A percentile compares a stretch with the other conserved stretches of the same genome.
These are phyloP conservation scores for Xestia xanthographa DNA, from an alignment of 2,888 invertebrate genomes.

Conservation along the genomic window DNA sequence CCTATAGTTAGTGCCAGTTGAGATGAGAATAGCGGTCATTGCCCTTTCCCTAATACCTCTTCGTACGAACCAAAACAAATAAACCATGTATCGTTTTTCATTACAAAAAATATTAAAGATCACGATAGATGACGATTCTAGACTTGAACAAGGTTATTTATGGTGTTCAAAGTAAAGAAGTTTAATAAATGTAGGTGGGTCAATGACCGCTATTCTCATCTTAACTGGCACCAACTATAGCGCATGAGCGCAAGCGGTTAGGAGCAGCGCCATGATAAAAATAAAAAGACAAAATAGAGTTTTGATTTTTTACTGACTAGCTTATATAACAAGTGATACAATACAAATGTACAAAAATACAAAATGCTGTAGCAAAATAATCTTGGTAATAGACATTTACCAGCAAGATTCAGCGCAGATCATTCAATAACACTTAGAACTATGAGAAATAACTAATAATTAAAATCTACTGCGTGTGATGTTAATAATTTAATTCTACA, in stretches of 20 bases:
- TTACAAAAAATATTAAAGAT: too few relatives aligned
- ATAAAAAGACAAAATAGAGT: conserved; percentile 61
- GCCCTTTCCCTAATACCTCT: too few relatives aligned
- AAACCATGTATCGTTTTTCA: too few relatives aligned
- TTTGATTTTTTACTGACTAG: conserved; percentile 84
- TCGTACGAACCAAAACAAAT: too few relatives aligned
- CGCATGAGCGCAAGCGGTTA: neutral
- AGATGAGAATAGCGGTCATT: too few relatives aligned
- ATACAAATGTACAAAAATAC: conserved; percentile 85
- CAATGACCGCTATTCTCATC: too few relatives aligned
- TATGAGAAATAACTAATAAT: conserved; percentile 62
- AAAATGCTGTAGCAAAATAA: conserved; percentile 71
- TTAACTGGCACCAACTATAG: neutral
- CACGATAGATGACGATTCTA: too few relatives aligned
- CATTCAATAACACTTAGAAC: conserved; percentile 56
- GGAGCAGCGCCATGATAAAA: neutral
- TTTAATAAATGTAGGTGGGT: too few relatives aligned
- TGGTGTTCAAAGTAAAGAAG: too few relatives aligned
- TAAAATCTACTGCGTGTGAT: conserved; percentile 70
- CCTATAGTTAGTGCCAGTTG: too few relatives aligned
- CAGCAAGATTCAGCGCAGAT: conserved; percentile 62
- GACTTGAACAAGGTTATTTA: too few relatives aligned
- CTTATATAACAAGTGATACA: conserved; percentile 73
- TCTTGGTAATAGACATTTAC: conserved; percentile 52
- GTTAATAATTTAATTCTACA: conserved; percentile 72